Evolutionary conservation across 1,140 invertebrate genomes (phyloP).

Genomic region (Lordiphosa clarofinis): DNA sequence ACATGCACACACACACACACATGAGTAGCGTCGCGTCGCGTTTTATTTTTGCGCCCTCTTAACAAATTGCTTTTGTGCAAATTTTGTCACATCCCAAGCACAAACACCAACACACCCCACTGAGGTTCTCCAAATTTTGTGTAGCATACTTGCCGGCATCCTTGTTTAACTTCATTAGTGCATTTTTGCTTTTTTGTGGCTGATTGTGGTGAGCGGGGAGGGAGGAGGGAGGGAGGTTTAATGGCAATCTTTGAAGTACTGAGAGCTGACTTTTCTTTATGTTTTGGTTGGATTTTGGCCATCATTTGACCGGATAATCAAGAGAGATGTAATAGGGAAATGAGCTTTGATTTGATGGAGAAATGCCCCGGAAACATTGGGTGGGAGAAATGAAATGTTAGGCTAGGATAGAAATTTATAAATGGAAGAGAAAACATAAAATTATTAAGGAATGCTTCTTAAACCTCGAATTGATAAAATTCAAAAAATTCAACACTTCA

Average conservation of each 20-base stretch:
- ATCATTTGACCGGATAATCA: conserved; percentile 65
- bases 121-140: conserved; percentile 26
- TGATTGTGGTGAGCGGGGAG: background rate
- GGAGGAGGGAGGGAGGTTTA: background rate
- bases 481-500: too few relatives aligned
- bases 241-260: conserved; percentile 4
- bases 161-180: conserved; percentile 63
- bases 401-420: too few relatives aligned
- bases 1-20: background rate
- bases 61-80: conserved; percentile 75
- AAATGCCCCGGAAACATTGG: conserved; percentile 7
- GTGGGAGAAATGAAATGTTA: background rate
- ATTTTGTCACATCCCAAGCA: conserved; percentile 56
- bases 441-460: too few relatives aligned
- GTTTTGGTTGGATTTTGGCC: conserved; percentile 19
- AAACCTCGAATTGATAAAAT: too few relatives aligned
- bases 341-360: conserved; percentile 21
- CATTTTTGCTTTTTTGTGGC: conserved; percentile 11
- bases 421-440: too few relatives aligned
- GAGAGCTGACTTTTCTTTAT: conserved; percentile 8
- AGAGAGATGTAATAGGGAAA: conserved; percentile 28
- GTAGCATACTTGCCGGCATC: conserved; percentile 26
- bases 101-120: conserved; percentile 19
- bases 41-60: conserved; percentile 37
- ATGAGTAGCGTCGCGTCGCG: conserved; percentile 29